Base-by-base conservation (phyloP, 2,113 vertebrate genomes). In the Ellobius talpinus region DNA sequence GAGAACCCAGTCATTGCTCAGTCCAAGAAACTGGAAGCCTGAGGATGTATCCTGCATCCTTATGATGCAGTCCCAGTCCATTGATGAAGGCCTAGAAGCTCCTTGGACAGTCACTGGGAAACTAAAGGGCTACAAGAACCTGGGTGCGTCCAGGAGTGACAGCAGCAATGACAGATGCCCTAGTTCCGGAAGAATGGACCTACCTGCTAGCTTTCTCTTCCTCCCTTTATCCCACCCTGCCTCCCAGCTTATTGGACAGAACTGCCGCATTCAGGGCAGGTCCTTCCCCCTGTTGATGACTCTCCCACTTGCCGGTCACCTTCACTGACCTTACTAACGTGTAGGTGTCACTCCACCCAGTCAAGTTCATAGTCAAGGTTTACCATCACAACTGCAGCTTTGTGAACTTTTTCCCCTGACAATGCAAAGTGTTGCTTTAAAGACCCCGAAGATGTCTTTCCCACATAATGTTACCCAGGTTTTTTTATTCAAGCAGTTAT, bases 401-500 rank as follows among this genome's bases (percentile, higher is more conserved):
- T 65, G 36, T 61, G 66, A 63, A 76, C 39, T 42, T 50, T 95
- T 74, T 81, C 89, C 29, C 92, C 58, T 76, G 9, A 65, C 55
- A 26, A 39, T 66, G 47, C 42, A 45, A 58, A 88, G 21, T 63
- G 3, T 92, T 77, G 33, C 52, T 55, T 4, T 89, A 23, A 11
- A 87, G 58, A 31, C 39, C 73, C 73, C 45, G 12, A 93, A 92
- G 89, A 36, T 78, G 4, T 58, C 68, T 70, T 87, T 94, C 33
- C 42, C 39, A 17, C 0, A 1, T 50, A 85, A 81, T n/a, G 10
- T 82, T 92, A 39, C 61, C 19, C 21, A n/a, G 0, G 94, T 94
- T 90, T 70, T 91, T 89, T 89, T 66, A 74, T 82, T 79, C 74
- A 91, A 81, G 42, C 11, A 85, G 84, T 84, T 63, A 63, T 78